A percentile compares a stretch with the other conserved stretches of the same genome.
phyloP scores from a whole-genome alignment of 2,888 invertebrate genomes.

The Aproaerema taeniolella region DNA sequence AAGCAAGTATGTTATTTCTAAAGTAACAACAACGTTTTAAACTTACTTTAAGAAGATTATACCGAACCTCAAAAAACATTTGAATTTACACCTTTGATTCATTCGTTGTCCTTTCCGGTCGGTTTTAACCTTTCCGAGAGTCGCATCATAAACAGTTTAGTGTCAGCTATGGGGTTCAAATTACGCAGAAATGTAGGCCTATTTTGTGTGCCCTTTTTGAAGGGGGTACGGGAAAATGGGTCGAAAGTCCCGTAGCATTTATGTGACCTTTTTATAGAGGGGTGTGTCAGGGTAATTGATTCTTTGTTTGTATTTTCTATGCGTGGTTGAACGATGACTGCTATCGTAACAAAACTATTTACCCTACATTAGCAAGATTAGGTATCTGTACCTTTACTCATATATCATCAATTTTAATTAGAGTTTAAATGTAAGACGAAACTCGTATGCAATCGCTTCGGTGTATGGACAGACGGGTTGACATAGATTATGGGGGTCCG shows the following conservation, averaged over 20 bases:
- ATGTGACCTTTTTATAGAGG: slow-evolving; percentile 58
- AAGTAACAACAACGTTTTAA: too few species aligned
- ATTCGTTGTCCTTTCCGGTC: slow-evolving; percentile 52
- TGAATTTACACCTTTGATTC: slow-evolving; percentile 44
- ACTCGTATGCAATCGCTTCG: too few species aligned
- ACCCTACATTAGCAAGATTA: too few species aligned
- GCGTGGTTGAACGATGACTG: slow-evolving; percentile 53
- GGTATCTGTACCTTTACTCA: too few species aligned
- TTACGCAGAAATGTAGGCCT: slow-evolving; percentile 60
- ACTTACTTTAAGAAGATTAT: too few species aligned
- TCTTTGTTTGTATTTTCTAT: slow-evolving; percentile 21
- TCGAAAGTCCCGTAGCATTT: slow-evolving; percentile 66
- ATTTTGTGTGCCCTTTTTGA: slow-evolving; percentile 67
- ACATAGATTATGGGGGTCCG: too few species aligned
- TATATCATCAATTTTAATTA: too few species aligned
- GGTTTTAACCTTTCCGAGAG: slow-evolving; percentile 65
- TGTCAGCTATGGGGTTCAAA: slow-evolving; percentile 64
- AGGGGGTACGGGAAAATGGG: slow-evolving; percentile 60
- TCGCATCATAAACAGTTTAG: slow-evolving; percentile 70
- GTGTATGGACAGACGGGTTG: too few species aligned
- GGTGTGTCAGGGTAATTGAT: slow-evolving; percentile 46
- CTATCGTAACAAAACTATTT: slow-evolving; percentile 19
- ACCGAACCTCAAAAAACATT: too few species aligned
- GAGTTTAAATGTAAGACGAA: too few species aligned
- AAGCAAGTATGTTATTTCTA: too few species aligned